Evolutionary conservation across 2,113 vertebrate genomes (phyloP).

Genomic region (Elachura formosa): DNA sequence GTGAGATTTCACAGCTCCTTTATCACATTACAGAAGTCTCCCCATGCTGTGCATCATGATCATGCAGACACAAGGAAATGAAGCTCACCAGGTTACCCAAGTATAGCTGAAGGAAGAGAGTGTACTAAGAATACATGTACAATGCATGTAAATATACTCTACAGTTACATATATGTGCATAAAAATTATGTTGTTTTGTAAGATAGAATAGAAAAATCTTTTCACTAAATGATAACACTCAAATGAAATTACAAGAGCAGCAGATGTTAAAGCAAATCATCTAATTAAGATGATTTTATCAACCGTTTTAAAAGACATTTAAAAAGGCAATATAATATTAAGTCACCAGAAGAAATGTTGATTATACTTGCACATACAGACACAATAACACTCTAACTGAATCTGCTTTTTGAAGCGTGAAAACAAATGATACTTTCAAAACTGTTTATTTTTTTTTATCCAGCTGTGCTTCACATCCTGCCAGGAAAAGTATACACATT

Average conservation of each 20-base stretch:
- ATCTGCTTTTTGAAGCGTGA: constrained; percentile 13
- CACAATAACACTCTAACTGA: neutral
- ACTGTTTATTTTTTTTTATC: neutral
- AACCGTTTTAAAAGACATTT: constrained; percentile 4
- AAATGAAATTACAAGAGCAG: constrained; percentile 19
- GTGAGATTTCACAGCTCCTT: constrained; percentile 10
- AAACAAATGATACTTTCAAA: constrained; percentile 33
- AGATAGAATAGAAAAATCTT: neutral
- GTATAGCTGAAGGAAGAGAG: constrained; percentile 30
- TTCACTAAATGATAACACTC: constrained; percentile 9
- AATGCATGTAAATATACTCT: neutral
- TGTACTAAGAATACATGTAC: constrained; percentile 41
- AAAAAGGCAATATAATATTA: constrained; percentile 3
- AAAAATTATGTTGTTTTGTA: neutral
- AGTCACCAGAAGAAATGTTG: constrained; percentile 18
- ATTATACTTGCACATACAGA: neutral
- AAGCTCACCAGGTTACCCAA: constrained; percentile 35
- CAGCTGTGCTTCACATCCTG: constrained; percentile 21
- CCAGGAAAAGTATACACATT: neutral
- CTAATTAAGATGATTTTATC: constrained; percentile 46
- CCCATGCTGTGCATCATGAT: neutral
- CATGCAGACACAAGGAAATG: constrained; percentile 4
- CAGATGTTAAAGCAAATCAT: constrained; percentile 51
- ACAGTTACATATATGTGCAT: neutral
- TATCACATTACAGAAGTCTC: neutral